Base-by-base conservation (phyloP, 2,888 invertebrate genomes). In the Coleophora deauratella region DNA sequence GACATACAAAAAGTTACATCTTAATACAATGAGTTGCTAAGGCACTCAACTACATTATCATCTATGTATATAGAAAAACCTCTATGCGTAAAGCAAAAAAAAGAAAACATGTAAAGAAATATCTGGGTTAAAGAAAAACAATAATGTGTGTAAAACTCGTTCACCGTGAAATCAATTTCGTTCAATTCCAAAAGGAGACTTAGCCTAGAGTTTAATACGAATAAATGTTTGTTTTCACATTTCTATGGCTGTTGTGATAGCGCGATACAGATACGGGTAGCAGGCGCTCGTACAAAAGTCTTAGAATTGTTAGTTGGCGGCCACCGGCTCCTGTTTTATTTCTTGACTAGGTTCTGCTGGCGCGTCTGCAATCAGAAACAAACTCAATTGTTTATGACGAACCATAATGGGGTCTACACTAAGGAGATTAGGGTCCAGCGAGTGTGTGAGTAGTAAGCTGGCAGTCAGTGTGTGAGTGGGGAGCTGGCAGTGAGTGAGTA, bases 11-110 rank as follows among this genome's bases (percentile, higher is more conserved):
- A 57, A 50, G 64, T 59, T 59, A 58, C 62, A 71, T 66, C 72
- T 74, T 71, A n/a, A 75, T 72, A 75, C 68, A 78, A 61, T 75
- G 84, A 84, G 82, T 81, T 73, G 84, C 84, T 84, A 84, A 84
- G 85, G 84, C 84, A 85, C 84, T 84, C 84, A 76, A 56, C 78
- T 79, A 79, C 72, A 57, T 74, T 78, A 73, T 60, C 58, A 66
- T 70, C 72, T 72, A 71, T 66, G 55, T 62, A 68, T 73, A 77
- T 72, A 73, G 66, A 67, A 68, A 63, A 71, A 62, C 50, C 66
- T 69, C 66, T 8, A 74, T 65, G 76, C 74, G 54, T 53, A 63
- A 74, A 78, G 74, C 72, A 63, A 60, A 60, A 49, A 63, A 61
- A 60, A 49, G 45, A 52, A 62, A 62, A 39, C 60, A 60, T 49